These are phyloP conservation scores for Xiphorhynchus elegans DNA, from an alignment of 2,113 vertebrate genomes.

Conservation along the genomic window DNA sequence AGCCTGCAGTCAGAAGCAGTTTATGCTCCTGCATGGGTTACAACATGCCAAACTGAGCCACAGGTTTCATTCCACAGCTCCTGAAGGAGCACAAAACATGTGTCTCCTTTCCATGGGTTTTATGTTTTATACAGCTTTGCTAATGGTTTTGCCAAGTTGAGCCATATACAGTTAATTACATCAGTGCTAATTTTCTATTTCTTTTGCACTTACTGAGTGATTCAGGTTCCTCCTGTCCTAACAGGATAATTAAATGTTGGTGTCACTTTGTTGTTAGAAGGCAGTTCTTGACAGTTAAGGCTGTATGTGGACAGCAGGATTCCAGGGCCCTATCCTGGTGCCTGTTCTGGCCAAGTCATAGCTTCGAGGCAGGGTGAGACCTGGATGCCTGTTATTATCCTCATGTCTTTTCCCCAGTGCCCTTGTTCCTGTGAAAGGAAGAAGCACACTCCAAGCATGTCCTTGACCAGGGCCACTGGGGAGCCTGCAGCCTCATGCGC, in stretches of 20 bases:
- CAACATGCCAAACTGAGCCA: constrained; percentile 4
- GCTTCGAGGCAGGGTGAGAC: neutral
- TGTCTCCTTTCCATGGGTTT: neutral
- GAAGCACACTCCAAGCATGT: neutral
- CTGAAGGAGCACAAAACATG: neutral
- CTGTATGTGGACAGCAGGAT: neutral
- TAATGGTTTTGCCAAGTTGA: constrained; percentile 7
- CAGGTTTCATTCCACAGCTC: neutral
- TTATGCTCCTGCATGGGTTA: constrained; percentile 19
- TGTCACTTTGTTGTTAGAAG: neutral
- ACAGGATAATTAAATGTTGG: neutral
- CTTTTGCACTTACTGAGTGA: neutral
- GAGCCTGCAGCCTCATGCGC: neutral
- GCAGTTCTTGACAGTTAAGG: neutral
- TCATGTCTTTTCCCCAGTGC: neutral
- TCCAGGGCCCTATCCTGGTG: neutral
- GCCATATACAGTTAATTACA: neutral
- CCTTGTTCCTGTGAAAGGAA: neutral
- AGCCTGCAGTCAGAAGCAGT: neutral
- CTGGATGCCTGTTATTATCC: neutral
- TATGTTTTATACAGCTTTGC: neutral
- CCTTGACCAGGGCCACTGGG: neutral
- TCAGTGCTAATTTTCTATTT: neutral
- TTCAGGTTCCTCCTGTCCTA: neutral
- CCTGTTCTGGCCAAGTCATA: neutral